phyloP scores from a whole-genome alignment of 2,797 vertebrate species.

The Cyclura pinguis region DNA sequence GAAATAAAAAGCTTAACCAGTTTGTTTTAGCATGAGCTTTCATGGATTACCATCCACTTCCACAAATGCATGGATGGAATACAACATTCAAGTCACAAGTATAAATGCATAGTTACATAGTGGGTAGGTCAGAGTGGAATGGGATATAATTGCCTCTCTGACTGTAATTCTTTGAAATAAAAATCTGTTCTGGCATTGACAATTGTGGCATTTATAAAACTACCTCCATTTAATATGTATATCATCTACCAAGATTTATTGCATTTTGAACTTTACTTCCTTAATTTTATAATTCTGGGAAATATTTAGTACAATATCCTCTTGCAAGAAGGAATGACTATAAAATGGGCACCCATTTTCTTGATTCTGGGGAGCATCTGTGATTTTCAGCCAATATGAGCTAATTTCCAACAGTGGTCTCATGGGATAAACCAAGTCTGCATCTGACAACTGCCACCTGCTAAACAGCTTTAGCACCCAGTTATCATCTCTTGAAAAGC shows the following conservation, averaged over 20 bases:
- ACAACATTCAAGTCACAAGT: too few species aligned
- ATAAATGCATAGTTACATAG: too few species aligned
- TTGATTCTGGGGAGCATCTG: not conserved
- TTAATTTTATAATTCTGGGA: not conserved
- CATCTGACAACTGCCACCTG: not conserved
- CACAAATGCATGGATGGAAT: too few species aligned
- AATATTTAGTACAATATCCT: slow-evolving; percentile 2
- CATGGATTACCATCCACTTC: too few species aligned
- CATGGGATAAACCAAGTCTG: not conserved
- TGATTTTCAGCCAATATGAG: not conserved
- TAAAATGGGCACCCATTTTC: not conserved
- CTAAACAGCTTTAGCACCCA: not conserved
- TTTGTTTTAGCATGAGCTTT: too few species aligned
- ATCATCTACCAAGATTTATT: not conserved
- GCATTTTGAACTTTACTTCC: not conserved
- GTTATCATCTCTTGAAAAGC: not conserved
- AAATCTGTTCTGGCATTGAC: too few species aligned
- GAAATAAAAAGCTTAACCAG: too few species aligned
- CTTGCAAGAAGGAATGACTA: not conserved
- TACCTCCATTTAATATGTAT: too few species aligned
- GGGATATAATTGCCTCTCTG: too few species aligned
- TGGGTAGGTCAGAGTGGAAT: too few species aligned
- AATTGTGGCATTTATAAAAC: too few species aligned
- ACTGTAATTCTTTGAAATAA: too few species aligned
- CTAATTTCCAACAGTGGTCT: not conserved